Conservation (phyloP, 2,113 vertebrate genomes). For the Cyanistes caeruleus region DNA sequence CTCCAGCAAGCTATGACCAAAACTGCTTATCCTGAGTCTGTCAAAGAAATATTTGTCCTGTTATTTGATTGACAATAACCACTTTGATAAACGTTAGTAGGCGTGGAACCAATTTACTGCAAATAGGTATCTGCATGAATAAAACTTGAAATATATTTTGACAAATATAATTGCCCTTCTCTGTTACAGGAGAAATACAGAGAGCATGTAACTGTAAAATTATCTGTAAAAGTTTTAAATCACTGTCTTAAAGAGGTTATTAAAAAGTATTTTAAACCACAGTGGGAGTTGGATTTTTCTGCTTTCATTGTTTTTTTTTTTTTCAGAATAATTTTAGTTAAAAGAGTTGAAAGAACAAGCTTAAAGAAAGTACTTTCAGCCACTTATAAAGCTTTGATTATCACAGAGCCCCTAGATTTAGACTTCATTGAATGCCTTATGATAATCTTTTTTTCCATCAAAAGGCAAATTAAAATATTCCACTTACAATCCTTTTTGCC, state of each 20-base stretch:
- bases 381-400: constrained; percentile 22
- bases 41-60: neutral
- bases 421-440: neutral
- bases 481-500: neutral
- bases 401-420: neutral
- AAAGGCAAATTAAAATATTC: constrained; percentile 44
- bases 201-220: neutral
- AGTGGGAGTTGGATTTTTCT: neutral
- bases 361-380: constrained; percentile 21
- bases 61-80: neutral
- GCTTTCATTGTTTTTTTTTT: neutral
- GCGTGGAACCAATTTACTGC: neutral
- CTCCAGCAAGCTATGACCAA: neutral
- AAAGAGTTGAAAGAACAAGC: constrained; percentile 31
- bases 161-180: neutral
- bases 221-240: neutral
- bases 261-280: constrained; percentile 34
- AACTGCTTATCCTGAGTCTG: neutral
- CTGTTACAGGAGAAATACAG: neutral
- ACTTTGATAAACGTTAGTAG: neutral
- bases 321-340: neutral
- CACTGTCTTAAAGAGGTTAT: neutral
- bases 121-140: neutral
- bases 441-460: constrained; percentile 29
- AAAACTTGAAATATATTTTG: neutral